phyloP scores from a whole-genome alignment of 1,140 invertebrate species.

The Pseudomyrmex gracilis region DNA sequence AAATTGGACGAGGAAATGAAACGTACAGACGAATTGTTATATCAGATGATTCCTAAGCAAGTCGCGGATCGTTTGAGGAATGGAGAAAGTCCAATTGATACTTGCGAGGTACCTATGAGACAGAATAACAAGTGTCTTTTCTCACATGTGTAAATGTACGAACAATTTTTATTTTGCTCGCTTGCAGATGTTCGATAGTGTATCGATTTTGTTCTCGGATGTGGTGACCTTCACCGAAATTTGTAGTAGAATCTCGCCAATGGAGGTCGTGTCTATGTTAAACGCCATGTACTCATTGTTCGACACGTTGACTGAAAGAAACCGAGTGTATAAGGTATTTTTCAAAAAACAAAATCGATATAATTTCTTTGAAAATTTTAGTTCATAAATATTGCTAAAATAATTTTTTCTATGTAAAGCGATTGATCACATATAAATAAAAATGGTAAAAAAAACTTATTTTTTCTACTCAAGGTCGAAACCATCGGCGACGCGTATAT shows the following conservation, averaged over 20 bases:
- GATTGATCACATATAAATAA: too few species aligned
- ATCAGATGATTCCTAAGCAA: slow-evolving; percentile 99
- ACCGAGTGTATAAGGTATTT: slow-evolving; percentile 96
- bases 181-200: slow-evolving; percentile 95
- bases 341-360: slow-evolving; percentile 57
- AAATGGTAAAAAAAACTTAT: background rate
- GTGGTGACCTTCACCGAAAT: slow-evolving; percentile 99
- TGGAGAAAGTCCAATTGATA: slow-evolving; percentile 97
- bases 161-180: background rate
- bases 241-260: slow-evolving; percentile 96
- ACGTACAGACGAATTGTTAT: slow-evolving; percentile 96
- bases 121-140: too few species aligned
- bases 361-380: background rate
- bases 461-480: slow-evolving; percentile 90
- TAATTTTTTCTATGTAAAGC: background rate
- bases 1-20: slow-evolving; percentile 98
- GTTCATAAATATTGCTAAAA: background rate
- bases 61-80: slow-evolving; percentile 96
- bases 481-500: slow-evolving; percentile 99
- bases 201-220: slow-evolving; percentile 98
- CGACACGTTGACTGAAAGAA: slow-evolving; percentile 95
- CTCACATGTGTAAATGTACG: background rate
- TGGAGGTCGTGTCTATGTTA: slow-evolving; percentile 99
- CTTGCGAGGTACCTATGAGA: slow-evolving; percentile 92
- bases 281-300: slow-evolving; percentile 98